phyloP scores from a whole-genome alignment of 2,888 invertebrate genomes.

The Dryocosmus kuriphilus region DNA sequence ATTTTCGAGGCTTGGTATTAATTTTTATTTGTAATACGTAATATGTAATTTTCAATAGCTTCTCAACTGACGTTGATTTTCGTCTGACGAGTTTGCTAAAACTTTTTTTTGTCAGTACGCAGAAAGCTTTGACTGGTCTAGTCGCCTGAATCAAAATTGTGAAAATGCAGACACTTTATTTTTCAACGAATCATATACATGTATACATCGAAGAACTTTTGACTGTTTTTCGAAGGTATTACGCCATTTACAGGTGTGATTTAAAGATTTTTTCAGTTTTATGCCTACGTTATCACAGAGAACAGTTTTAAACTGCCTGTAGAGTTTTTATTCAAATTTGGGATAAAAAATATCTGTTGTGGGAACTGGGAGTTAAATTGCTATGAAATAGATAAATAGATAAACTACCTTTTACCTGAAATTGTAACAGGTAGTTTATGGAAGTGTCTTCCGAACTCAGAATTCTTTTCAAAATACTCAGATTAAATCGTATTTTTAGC shows the following conservation, averaged over 20 bases:
- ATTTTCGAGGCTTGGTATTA: slow-evolving; percentile 19
- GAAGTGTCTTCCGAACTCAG: slow-evolving; percentile 23
- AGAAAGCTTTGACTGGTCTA: slow-evolving; percentile 13
- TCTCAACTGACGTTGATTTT: slow-evolving; percentile 21
- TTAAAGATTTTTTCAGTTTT: no score
- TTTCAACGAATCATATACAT: not conserved
- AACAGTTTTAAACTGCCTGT: no score
- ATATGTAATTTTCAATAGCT: not conserved
- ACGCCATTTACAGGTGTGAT: no score
- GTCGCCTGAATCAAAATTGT: slow-evolving; percentile 9
- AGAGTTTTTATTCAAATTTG: no score
- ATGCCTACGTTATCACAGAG: no score
- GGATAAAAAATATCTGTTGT: no score
- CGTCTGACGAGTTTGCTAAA: slow-evolving; percentile 22
- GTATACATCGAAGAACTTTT: not conserved
- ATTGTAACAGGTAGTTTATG: not conserved
- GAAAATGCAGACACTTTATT: not conserved
- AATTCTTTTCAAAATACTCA: not conserved
- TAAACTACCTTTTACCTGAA: not conserved
- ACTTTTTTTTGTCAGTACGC: not conserved
- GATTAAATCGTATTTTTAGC: slow-evolving; percentile 12
- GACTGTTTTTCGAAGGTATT: not conserved
- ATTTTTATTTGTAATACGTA: slow-evolving; percentile 2
- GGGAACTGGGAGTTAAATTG: no score
- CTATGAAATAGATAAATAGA: no score